Base-by-base conservation (phyloP, 2,888 invertebrate species). In the Dendrolimus houi region DNA sequence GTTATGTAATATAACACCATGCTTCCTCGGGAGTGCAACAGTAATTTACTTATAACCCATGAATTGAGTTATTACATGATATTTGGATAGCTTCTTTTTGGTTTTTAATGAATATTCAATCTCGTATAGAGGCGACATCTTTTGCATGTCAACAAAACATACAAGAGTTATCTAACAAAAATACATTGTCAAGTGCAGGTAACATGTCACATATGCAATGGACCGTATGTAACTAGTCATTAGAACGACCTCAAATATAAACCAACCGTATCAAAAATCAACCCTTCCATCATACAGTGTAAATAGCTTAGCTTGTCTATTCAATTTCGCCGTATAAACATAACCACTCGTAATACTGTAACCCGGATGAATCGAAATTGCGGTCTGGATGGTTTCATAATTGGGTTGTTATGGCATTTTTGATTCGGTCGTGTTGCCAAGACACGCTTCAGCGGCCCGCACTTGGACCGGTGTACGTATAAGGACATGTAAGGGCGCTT, bases 401-500 rank as follows among this genome's bases (percentile, higher is more conserved):
- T 40, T n/a, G 13, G 12, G 9, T 12, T 52, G 6, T 41, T n/a
- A 9, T 8, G 6, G 0, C 13, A 8, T n/a, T 13, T 56, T 29
- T 40, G 6, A 56, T 52, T 57, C 58, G 58, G 55, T 40, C 8
- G 58, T 54, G 53, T 64, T 58, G 56, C 54, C 58, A 53, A 54
- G 65, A 58, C 40, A 63, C 70, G 70, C 70, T 65, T 64, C 61
- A 68, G 62, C 64, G 65, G 53, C 56, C 61, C 55, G 59, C 55
- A 53, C 55, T 55, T 53, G 10, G 58, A 52, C 55, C 53, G 17
- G 55, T 57, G 55, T 54, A 55, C 84, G 66, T 75, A 84, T 86
- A 86, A 86, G 87, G 87, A 79, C 80, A 83, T 72, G 72, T 66
- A 63, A 65, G 71, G 77, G 75, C 74, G 68, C 66, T 59, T 47